Evolutionary conservation across 2,888 invertebrate species (phyloP).

Genomic region (Eupithecia insigniata): DNA sequence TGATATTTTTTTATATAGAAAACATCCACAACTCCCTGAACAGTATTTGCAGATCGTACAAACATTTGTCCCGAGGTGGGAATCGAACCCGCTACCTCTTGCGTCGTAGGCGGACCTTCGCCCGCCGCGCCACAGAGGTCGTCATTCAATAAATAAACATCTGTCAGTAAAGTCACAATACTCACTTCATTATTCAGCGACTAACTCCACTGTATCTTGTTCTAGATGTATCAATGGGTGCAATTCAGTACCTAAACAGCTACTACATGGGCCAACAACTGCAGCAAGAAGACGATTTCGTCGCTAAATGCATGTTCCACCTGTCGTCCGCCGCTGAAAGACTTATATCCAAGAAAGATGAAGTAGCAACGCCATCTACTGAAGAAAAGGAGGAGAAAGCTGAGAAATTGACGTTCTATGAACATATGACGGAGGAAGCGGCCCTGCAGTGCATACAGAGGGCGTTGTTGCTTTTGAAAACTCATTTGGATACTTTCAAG

Average conservation of each 20-base stretch:
- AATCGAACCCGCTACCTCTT: too few species aligned
- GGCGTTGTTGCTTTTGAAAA: constrained; percentile 93
- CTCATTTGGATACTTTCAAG: constrained; percentile 96
- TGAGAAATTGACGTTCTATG: constrained; percentile 77
- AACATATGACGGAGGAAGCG: constrained; percentile 87
- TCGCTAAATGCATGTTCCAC: constrained; percentile 96
- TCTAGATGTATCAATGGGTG: constrained; percentile 95
- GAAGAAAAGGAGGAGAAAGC: constrained; percentile 67
- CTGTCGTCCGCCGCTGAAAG: constrained; percentile 92
- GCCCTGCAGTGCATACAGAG: constrained; percentile 95
- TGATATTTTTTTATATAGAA: too few species aligned
- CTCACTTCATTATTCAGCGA: background rate
- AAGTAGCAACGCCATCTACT: constrained; percentile 34
- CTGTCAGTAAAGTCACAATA: too few species aligned
- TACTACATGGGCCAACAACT: constrained; percentile 97
- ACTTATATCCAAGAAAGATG: constrained; percentile 76
- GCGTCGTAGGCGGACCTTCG: too few species aligned
- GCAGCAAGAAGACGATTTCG: constrained; percentile 96
- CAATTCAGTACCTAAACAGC: constrained; percentile 96
- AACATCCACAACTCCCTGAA: too few species aligned
- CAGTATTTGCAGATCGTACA: too few species aligned
- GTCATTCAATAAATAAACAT: background rate
- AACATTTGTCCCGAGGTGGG: too few species aligned
- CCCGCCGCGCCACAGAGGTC: too few species aligned
- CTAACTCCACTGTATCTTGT: constrained; percentile 19